Evolutionary conservation across 64 coral and sea anemone species (phyloP), one percentile per base, ranked within the genome.

Genomic region (Montipora cactus): DNA sequence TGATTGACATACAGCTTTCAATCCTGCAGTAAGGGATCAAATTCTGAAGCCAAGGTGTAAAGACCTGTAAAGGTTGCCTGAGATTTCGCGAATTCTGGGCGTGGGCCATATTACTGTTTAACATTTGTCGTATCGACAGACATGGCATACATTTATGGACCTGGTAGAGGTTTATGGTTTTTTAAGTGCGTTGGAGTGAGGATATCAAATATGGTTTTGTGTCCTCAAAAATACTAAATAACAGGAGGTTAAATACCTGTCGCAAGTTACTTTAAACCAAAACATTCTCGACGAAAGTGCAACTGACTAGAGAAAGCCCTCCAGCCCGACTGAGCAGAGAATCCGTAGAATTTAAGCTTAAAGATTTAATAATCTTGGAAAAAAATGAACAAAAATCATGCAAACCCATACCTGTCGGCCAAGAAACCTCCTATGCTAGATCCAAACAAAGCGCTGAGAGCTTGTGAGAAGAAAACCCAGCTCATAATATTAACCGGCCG

Each of bases 391-490:
- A 16, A 23, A 9, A 53, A 77, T 10, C n/a, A n/a, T n/a, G n/a
- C n/a, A 46, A 19, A 14, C 86, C 3, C 49, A n/a, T 98, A 99
- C 95, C 98, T 99, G 69, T 99, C 95, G 45, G 92, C 92, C 16
- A 98, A 88, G 62, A 94, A 90, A 4, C 97, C 97, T 62, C 97
- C 94, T 49, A 96, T 21, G 76, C 95, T 96, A 4, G 98, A 99
- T 5, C 98, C 98, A 76, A 99, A 86, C 48, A 96, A 89, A 11
- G 98, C 95, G 10, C 95, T 94, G 1, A 99, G 89, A 18, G 92
- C 98, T 79, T 99, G 98, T 1, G 92, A 91, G 22, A 99, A 99
- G 64, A 99, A 94, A 14, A 99, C 87, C 98, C 98, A 99, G 18
- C 95, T 91, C 19, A 99, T 96, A 37, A 77, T 49, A 25, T 94